Percentiles rank a stretch among this genome's conserved stretches.
Evolutionary conservation across 2,888 invertebrate genomes (phyloP).

Genomic region (Phalera bucephala): DNA sequence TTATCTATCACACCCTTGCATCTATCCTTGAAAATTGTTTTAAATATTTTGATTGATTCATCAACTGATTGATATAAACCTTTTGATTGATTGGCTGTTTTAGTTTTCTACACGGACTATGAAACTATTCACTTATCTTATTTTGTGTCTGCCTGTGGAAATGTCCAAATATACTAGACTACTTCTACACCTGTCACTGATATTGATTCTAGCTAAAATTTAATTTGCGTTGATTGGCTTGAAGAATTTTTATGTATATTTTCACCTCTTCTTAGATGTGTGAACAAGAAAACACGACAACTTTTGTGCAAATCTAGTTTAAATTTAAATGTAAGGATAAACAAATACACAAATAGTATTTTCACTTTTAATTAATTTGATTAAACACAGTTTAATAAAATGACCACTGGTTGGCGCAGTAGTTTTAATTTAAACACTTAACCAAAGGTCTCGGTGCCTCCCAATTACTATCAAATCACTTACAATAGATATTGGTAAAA

Average conservation of each 20-base stretch:
- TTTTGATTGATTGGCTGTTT: constrained; percentile 11
- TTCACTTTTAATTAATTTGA: too few species aligned
- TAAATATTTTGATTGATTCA: constrained; percentile 7
- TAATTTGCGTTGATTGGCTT: background rate
- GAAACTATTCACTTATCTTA: constrained; percentile 9
- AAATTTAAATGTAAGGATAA: too few species aligned
- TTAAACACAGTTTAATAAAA: too few species aligned
- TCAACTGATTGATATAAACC: background rate
- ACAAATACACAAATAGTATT: too few species aligned
- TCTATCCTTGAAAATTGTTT: background rate
- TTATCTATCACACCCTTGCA: constrained; percentile 2
- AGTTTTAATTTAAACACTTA: too few species aligned
- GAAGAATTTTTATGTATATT: background rate
- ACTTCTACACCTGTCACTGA: background rate
- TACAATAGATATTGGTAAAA: too few species aligned
- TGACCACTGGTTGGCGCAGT: too few species aligned
- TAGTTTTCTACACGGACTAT: constrained; percentile 13
- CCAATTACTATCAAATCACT: too few species aligned
- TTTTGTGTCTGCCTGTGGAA: background rate
- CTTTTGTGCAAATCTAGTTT: too few species aligned
- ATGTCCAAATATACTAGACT: background rate
- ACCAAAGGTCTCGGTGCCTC: too few species aligned
- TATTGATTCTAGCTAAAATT: too few species aligned
- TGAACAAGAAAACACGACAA: too few species aligned
- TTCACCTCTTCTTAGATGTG: background rate